Evolutionary conservation across 2,888 invertebrate genomes (phyloP), one percentile per base, ranked within the genome.

Genomic region (Drosophila nr. fundita): DNA sequence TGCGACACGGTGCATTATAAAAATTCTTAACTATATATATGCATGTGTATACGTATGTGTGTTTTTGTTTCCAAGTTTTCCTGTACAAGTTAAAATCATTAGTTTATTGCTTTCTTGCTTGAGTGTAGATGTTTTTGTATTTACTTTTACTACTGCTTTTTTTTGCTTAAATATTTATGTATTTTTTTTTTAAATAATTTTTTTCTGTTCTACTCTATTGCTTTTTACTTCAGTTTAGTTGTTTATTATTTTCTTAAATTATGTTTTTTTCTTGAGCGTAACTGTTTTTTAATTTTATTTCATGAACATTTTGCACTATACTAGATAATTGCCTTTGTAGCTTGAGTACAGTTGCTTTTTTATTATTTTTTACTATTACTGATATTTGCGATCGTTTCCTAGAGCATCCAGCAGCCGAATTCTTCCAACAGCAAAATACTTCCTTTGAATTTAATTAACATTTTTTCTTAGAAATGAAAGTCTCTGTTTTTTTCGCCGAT

Each of bases 401-500:
- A 40, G 36, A 36, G 36, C 15, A 36, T 18, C 15, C 36, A 36
- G 15, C 15, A 18, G 15, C 7, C 15, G 15, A 18, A 6, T 36
- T 15, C 15, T 36, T 36, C 36, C 15, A 15, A 36, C 36, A 36
- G 36, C 36, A 36, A 15, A 36, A 32, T 32, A 27, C 4, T 27
- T 27, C 27, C n/a, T 30, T 55, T 21, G 8, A 8, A 40, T 40
- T 40, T 38, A 40, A 15, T 36, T 36, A 6, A 36, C 6, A 49
- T 36, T 70, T 34, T 53, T 11, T 11, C 42, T 32, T 24, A 32
- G 32, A 57, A 59, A 63, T 57, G 42, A 24, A 24, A 67, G 71
- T 76, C 57, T 67, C 49, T 27, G 40, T 67, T 21, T n/a, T 15
- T 15, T n/a, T n/a, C 18, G n/a, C 42, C 38, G 75, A 76, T 76